phyloP scores from a whole-genome alignment of 2,797 vertebrate genomes.

The Coendou prehensilis region DNA sequence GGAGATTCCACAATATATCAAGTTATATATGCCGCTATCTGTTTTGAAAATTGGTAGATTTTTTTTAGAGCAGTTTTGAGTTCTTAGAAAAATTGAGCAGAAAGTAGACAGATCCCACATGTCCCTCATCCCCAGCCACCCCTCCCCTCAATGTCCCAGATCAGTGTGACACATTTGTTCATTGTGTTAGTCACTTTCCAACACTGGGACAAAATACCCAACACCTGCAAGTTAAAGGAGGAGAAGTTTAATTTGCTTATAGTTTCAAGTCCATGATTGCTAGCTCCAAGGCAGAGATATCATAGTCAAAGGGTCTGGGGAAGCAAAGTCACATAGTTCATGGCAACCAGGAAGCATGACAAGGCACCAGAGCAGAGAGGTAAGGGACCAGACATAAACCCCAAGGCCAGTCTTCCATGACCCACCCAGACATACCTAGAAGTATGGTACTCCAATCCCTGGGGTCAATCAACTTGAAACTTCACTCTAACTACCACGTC shows the following conservation, averaged over 20 bases:
- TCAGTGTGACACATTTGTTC: rapidly evolving
- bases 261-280: not conserved
- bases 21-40: not conserved
- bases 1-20: not conserved
- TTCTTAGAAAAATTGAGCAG: not conserved
- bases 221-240: not conserved
- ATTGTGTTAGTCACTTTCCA: not conserved
- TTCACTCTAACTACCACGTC: not conserved
- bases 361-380: not conserved
- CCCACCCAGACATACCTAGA: not conserved
- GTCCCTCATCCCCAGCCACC: not conserved
- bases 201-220: not conserved
- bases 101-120: not conserved
- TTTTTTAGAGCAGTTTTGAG: conserved; percentile 46
- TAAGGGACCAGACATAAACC: not conserved
- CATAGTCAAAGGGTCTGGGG: not conserved
- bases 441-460: not conserved
- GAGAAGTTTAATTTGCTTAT: not conserved
- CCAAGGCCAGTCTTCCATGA: not conserved
- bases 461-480: not conserved
- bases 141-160: no score
- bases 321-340: not conserved
- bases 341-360: not conserved
- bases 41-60: not conserved
- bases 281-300: not conserved